Conservation (phyloP, 1,140 invertebrate species). For the Drosophila triauraria region DNA sequence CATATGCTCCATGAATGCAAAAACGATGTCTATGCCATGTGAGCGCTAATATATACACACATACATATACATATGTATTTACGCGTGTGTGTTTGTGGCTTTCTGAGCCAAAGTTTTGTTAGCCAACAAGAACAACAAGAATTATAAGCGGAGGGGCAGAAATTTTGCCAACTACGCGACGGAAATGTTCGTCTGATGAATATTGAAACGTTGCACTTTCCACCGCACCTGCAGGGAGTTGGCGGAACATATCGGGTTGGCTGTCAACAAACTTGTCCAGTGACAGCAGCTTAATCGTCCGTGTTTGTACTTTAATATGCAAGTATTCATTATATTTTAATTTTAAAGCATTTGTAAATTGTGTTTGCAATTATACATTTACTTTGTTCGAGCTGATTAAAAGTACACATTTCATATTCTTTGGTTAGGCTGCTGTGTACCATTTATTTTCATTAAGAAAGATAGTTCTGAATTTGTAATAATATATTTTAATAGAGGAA, state of each 20-base stretch:
- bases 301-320: neutral
- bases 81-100: constrained; percentile 18
- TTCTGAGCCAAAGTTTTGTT: constrained; percentile 44
- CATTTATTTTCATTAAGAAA: too few species aligned
- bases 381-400: too few species aligned
- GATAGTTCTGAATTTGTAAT: too few species aligned
- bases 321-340: neutral
- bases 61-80: neutral
- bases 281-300: constrained; percentile 6
- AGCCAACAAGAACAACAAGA: constrained; percentile 42
- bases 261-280: constrained; percentile 33
- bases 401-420: too few species aligned
- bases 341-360: neutral
- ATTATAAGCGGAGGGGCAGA: constrained; percentile 17
- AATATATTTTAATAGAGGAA: neutral
- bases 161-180: constrained; percentile 36
- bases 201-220: constrained; percentile 39
- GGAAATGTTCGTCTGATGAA: constrained; percentile 43
- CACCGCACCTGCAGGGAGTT: constrained; percentile 32
- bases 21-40: constrained; percentile 60
- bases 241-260: constrained; percentile 19
- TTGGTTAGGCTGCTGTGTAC: too few species aligned
- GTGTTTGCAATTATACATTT: too few species aligned
- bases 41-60: constrained; percentile 4
- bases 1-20: constrained; percentile 72